Base-by-base conservation (phyloP, 2,797 vertebrate species). In the Melanotaenia parkinsoni region DNA sequence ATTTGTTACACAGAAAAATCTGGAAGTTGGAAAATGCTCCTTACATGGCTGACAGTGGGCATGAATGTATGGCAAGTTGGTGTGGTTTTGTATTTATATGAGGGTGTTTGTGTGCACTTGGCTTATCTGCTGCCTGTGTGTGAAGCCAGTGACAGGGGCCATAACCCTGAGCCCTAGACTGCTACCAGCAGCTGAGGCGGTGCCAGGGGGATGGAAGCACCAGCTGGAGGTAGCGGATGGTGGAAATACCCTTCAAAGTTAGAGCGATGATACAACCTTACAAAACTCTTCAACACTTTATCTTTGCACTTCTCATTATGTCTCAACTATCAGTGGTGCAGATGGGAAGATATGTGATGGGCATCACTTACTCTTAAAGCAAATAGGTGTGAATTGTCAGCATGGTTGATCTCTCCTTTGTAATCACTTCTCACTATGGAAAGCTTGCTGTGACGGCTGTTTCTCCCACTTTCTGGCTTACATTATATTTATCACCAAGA, bases 191-290 rank as follows among this genome's bases (percentile, higher is more conserved):
- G 83, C 77, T 45, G 75, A 60, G 67, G 67, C 73, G 53, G 74
- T 77, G 83, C 80, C 82, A 69, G 74, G 38, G 81, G 85, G 72
- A 60, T 47, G 65, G 66, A 71, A 68, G 73, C 60, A 64, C 85
- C 84, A 88, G 90, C 88, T 89, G 86, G 84, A 86, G 72, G 84
- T 58, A 78, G 75, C 60, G 74, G 70, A 82, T 73, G 83, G 74
- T 60, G 80, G 72, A 82, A 76, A 85, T 64, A 84, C 83, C 88
- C 89, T 83, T 88, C 86, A 86, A 84, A 87, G 86, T 82, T 78
- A 79, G 86, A 88, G 78, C 28, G 76, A 88, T 88, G 84, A 72
- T 78, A 51, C 84, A 56, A 78, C 74, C 75, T 11, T 2, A 61
- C 80, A 56, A 30, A 72, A 73, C 79, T 66, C 79, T 86, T 81